Base-by-base conservation (phyloP, 1,140 invertebrate genomes). In the Aphelinus atriplicis region DNA sequence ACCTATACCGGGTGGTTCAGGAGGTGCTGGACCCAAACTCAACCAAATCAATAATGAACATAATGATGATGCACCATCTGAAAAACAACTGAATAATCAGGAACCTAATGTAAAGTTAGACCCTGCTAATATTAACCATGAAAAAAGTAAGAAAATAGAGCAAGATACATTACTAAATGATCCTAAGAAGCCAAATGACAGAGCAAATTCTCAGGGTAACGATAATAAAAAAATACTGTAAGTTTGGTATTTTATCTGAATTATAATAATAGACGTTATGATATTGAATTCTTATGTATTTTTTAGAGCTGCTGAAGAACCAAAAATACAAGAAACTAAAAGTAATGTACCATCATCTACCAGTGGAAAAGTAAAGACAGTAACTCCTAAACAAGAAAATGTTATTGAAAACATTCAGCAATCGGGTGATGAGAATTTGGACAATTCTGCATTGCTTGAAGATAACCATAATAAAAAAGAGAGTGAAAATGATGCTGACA, bases 391-490 rank as follows among this genome's bases (percentile, higher is more conserved):
- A 45, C 3, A 51, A 9, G 61, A 57, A n/a, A 57, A 48, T 57
- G 2, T 51, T 1, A n/a, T 5, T n/a, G 60, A 62, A 48, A 64
- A 73, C 5, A 63, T 68, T 74, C 5, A 1, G 1, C 55, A 53
- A 56, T 42, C n/a, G 7, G 61, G 55, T 48, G 61, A 76, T 9
- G 50, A 3, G 1, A 71, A 76, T 67, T 2, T 5, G 53, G 68
- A 76, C 43, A 51, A 50, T 69, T 48, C 50, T 3, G 43, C 10
- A 26, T 26, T 26, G 26, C 26, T 26, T 26, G 73, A 70, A 75
- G 55, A 70, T 26, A 50, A 63, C 2, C 10, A 45, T 58, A 65
- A 5, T 53, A 76, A 76, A 61, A 76, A 69, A 7, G 51, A n/a
- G 7, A 61, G 42, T 56, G 62, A 76, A 47, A 48, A 65, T 58